Evolutionary conservation across 35 echinoderm and acorn worm species (phyloP).

Genomic region (Apostichopus californicus): DNA sequence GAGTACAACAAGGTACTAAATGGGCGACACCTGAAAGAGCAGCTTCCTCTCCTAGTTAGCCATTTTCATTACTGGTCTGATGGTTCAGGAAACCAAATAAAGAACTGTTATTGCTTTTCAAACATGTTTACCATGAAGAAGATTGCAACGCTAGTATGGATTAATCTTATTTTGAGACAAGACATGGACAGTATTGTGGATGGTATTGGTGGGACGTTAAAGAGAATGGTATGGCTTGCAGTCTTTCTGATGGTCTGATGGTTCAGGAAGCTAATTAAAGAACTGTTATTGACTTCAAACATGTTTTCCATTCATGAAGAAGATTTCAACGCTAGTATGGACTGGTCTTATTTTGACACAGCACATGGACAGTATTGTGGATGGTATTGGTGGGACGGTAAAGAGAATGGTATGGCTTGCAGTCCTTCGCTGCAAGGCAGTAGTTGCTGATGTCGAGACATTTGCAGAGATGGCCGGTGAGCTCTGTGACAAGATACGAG

Average conservation of each 20-base stretch:
- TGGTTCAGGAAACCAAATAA: conserved; percentile 26
- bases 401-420: neutral
- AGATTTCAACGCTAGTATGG: neutral
- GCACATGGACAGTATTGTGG: conserved; percentile 26
- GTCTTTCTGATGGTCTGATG: conserved; percentile 23
- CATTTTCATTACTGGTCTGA: conserved; percentile 47
- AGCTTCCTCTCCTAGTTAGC: conserved; percentile 8
- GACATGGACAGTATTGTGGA: conserved; percentile 22
- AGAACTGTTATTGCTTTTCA: conserved; percentile 18
- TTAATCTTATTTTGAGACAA: conserved; percentile 15
- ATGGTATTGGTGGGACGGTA: conserved; percentile 32
- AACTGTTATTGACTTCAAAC: conserved; percentile 16
- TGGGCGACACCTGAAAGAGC: neutral
- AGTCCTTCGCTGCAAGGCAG: neutral
- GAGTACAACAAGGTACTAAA: neutral
- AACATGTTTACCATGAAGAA: conserved; percentile 35
- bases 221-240: no score
- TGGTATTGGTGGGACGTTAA: conserved; percentile 15
- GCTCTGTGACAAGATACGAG: neutral
- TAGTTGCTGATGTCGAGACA: neutral
- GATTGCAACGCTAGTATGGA: neutral
- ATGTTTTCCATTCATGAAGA: conserved; percentile 20
- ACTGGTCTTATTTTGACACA: conserved; percentile 29
- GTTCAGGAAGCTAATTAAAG: conserved; percentile 19
- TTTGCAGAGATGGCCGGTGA: neutral